A percentile compares a stretch with the other conserved stretches of the same genome.
Evolutionary conservation across 1,140 invertebrate genomes (phyloP).

Genomic region (Diprion similis): DNA sequence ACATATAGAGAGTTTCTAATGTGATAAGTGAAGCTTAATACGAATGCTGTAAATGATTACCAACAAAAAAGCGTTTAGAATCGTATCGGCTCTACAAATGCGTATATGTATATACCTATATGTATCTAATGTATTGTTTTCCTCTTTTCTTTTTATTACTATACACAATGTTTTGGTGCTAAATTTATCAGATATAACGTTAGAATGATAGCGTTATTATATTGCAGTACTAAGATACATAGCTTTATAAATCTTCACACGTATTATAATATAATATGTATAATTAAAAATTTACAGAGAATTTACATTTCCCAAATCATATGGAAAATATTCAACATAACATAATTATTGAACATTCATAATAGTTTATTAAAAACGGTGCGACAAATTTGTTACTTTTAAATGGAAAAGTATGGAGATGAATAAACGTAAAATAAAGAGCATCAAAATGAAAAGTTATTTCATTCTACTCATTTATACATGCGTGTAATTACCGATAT

Average conservation of each 20-base stretch:
- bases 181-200: not conserved
- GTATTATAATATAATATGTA: not conserved
- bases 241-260: not conserved
- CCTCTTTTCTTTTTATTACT: not conserved
- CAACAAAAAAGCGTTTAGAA: not conserved
- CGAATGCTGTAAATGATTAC: not conserved
- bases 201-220: not conserved
- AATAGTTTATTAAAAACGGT: no score
- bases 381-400: no score
- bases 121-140: no score
- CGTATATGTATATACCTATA: no score
- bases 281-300: not conserved
- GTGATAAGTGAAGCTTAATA: not conserved
- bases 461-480: not conserved
- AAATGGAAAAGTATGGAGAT: no score
- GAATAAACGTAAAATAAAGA: no score
- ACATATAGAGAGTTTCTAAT: no score
- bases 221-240: not conserved
- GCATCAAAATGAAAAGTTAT: not conserved
- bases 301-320: not conserved
- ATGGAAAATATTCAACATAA: not conserved
- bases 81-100: not conserved
- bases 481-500: not conserved
- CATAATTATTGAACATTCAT: no score
- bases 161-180: conserved; percentile 1